Conservation (phyloP, 2,888 invertebrate species). For the Phengaris alcon region DNA sequence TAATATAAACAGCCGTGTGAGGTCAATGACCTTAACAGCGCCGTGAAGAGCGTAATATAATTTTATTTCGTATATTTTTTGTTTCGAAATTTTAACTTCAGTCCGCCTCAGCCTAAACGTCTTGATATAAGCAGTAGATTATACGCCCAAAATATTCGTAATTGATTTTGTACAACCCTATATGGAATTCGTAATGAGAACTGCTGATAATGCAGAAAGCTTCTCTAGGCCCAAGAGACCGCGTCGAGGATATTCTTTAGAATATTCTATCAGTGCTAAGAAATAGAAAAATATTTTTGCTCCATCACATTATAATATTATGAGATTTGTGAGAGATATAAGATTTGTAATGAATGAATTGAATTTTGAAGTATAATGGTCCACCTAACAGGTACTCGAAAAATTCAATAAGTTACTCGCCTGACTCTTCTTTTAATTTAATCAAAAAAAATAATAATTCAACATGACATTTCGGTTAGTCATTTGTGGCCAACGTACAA, state of each 20-base stretch:
- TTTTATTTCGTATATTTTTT: too few relatives aligned
- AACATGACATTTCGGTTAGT: background rate
- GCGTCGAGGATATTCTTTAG: background rate
- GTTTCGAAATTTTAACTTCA: too few relatives aligned
- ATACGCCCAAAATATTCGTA: background rate
- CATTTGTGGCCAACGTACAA: background rate
- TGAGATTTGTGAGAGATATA: background rate
- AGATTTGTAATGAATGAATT: too few relatives aligned
- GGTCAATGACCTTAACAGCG: too few relatives aligned
- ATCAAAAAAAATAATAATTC: background rate
- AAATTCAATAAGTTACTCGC: background rate
- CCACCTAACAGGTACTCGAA: background rate
- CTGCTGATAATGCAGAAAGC: slow-evolving; percentile 19
- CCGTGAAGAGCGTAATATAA: too few relatives aligned
- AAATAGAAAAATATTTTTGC: slow-evolving; percentile 13
- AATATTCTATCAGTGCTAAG: slow-evolving; percentile 4
- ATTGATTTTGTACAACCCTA: background rate
- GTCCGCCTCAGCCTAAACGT: too few relatives aligned
- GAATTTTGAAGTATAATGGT: too few relatives aligned
- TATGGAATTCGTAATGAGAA: background rate
- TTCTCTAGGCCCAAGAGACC: background rate
- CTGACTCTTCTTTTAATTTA: background rate
- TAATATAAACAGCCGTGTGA: too few relatives aligned
- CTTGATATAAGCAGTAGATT: background rate
- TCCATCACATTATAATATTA: background rate